Base-by-base conservation (phyloP, 2,888 invertebrate species). In the Glyphotaelius pellucidus region DNA sequence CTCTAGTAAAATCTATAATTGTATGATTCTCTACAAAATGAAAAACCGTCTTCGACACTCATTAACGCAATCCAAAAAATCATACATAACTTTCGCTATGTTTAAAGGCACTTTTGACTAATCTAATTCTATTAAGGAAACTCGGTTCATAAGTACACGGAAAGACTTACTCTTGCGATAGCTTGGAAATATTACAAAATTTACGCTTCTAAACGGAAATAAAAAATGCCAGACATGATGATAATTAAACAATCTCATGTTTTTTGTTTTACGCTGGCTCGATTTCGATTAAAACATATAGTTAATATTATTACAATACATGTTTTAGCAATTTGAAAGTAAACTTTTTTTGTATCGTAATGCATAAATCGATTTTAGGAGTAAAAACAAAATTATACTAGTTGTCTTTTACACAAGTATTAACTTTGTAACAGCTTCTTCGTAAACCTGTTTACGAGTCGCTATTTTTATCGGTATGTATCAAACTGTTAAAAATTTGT, bases 21-120 rank as follows among this genome's bases (percentile, higher is more conserved):
- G 85, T 85, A 85, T 85, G 85, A 85, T 85, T 83, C n/a, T 35
- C 85, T 85, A 38, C 85, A 4, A 83, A 67, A 67, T 0, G 81
- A 83, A 83, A 83, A 83, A 15, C 4, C n/a, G 25, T n/a, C 67
- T 67, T 25, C 67, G 67, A 67, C 67, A 67, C 15, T 83, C 15
- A 4, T 32, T 83, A 83, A 83, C 19, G 81, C 81, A 83, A 83
- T 83, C 31, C 31, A 32, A 83, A 83, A 83, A 83, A 32, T 83
- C 31, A 31, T 35, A 83, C 32, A 83, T 19, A 83, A 83, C 31
- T 35, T 83, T 35, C 81, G 81, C 81, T 83, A 83, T 35, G 81
- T 47, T 84, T 85, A 90, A 90, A 90, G 90, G 90, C 90, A 90
- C 90, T 90, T 90, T 52, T 52, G n/a, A 90, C 90, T 90, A 90